Conservation (phyloP, 2,797 vertebrate species). For the Protonibea diacanthus region DNA sequence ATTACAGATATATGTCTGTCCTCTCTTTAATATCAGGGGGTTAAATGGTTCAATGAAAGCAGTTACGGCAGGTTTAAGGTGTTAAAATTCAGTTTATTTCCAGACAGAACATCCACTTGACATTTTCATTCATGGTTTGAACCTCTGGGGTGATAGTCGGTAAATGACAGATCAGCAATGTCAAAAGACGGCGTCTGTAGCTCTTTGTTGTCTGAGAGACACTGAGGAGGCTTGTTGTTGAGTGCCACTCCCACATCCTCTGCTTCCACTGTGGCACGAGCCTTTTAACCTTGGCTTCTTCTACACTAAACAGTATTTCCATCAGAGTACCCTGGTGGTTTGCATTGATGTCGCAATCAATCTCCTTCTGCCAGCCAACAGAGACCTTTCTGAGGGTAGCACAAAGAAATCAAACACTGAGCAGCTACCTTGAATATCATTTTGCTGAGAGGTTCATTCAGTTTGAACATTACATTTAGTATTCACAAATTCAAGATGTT, state of each 20-base stretch:
- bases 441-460: conserved; percentile 27
- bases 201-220: conserved; percentile 66
- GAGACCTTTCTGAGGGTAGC: conserved; percentile 40
- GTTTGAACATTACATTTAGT: conserved; percentile 25
- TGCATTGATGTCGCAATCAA: conserved; percentile 71
- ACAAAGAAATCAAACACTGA: conserved; percentile 52
- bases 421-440: conserved; percentile 40
- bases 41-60: not conserved
- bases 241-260: conserved; percentile 59
- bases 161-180: conserved; percentile 61
- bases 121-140: conserved; percentile 50
- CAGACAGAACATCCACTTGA: conserved; percentile 29
- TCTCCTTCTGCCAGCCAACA: conserved; percentile 51
- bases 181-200: conserved; percentile 43
- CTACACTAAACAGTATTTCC: conserved; percentile 64
- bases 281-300: conserved; percentile 75
- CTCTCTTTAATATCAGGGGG: not conserved
- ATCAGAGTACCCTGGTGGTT: conserved; percentile 63
- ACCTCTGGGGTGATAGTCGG: conserved; percentile 35
- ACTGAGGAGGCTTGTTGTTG: conserved; percentile 40
- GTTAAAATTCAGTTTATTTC: conserved; percentile 38
- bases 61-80: not conserved
- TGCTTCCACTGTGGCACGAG: conserved; percentile 53
- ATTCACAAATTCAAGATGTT: conserved; percentile 12
- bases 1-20: not conserved